Base-by-base conservation (phyloP, 2,888 invertebrate genomes). In the Brenthis hecate region DNA sequence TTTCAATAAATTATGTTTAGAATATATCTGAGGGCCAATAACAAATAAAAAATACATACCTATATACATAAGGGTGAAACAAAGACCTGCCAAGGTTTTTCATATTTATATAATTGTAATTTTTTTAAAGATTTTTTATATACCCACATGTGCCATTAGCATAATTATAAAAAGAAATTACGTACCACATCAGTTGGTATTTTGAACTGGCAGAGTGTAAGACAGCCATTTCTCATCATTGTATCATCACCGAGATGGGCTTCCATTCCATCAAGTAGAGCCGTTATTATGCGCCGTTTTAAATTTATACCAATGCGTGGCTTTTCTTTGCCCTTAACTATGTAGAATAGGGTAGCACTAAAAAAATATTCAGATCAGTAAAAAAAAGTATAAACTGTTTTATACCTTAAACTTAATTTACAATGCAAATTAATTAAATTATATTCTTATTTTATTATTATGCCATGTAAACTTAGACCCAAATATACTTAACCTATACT, bases 191-290 rank as follows among this genome's bases (percentile, higher is more conserved):
- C 99, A 76, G 95, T 95, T 3, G 99, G 99, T 86, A 99, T 98
- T 85, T 96, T 97, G 85, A 99, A 98, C 88, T 98, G 98, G 82
- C 98, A 98, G 53, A 99, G 93, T 0, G 98, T 98, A 70, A 99
- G 94, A 87, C 99, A 99, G 64, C 98, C 98, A 88, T 99, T 99
- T 66, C 99, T 94, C 95, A 99, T 97, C 98, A 99, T 98, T 36
- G 97, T 98, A 76, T 97, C 96, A 83, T 98, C 98, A 48, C 95
- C 94, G 72, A 95, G 94, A 81, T 98, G 97, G 65, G 95, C 94
- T 77, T 96, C 96, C 98, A 99, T 98, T 19, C 97, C 98, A 81
- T 97, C 96, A 50, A 99, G 92, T 65, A 98, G 90, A 0, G 97
- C 96, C 1, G 95, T 95, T 66, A 98, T 96, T 70, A 98, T 97